A percentile compares a stretch with the other conserved stretches of the same genome.
These are phyloP conservation scores for Daubentonia madagascariensis DNA, from an alignment of 2,113 vertebrate species.

Conservation along the genomic window DNA sequence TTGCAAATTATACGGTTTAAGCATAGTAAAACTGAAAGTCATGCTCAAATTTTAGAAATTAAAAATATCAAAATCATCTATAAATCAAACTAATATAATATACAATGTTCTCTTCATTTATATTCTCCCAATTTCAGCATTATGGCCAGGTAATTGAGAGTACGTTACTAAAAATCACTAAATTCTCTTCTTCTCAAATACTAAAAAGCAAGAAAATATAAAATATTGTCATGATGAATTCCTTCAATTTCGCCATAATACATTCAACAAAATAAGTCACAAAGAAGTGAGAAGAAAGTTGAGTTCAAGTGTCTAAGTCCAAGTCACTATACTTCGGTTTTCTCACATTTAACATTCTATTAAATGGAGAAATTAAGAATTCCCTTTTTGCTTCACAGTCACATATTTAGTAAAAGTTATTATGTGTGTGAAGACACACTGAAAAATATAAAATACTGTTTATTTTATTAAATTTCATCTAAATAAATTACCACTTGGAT, in stretches of 20 bases:
- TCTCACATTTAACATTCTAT: not conserved
- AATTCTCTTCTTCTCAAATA: not conserved
- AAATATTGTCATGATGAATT: not conserved
- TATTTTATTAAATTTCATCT: not conserved
- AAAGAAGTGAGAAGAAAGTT: not conserved
- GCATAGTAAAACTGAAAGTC: not conserved
- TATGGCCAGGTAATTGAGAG: not conserved
- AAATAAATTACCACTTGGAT: not conserved
- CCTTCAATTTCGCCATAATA: not conserved
- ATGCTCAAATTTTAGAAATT: not conserved
- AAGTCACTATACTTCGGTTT: not conserved
- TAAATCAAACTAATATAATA: not conserved
- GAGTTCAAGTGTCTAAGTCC: not conserved
- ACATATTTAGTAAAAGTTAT: not conserved
- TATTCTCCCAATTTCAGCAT: not conserved
- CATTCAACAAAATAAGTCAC: not conserved
- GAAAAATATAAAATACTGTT: not conserved
- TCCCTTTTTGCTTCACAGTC: not conserved
- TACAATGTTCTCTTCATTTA: not conserved
- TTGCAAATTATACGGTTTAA: not conserved
- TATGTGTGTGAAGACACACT: not conserved
- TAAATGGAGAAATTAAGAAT: not conserved
- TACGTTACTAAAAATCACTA: not conserved
- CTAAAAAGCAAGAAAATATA: not conserved
- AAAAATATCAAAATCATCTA: not conserved